A percentile compares a stretch with the other conserved stretches of the same genome.
Evolutionary conservation across 2,113 vertebrate genomes (phyloP).

Genomic region (Pterocles burchelli): DNA sequence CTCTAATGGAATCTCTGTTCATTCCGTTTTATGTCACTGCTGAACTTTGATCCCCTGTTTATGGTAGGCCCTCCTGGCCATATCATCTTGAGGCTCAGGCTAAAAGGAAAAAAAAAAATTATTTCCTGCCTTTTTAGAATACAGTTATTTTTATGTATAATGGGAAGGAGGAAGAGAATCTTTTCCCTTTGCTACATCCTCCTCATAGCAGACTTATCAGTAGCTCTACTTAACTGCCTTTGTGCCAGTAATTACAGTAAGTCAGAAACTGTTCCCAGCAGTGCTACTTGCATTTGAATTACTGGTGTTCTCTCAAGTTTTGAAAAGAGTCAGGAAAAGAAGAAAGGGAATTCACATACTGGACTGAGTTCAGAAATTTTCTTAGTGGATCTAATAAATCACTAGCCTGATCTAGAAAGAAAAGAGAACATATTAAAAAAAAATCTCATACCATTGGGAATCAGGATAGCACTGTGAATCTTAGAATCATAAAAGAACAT

Average conservation of each 20-base stretch:
- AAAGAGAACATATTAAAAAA: background rate
- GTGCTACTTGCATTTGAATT: background rate
- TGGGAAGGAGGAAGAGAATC: background rate
- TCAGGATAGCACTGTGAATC: background rate
- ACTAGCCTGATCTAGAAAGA: background rate
- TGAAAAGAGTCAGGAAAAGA: background rate
- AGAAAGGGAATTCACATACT: background rate
- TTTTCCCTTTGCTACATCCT: background rate
- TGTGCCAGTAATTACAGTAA: slow-evolving; percentile 15
- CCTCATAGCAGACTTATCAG: background rate
- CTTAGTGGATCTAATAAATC: background rate
- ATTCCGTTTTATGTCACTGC: background rate
- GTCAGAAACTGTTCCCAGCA: background rate
- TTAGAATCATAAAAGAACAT: background rate
- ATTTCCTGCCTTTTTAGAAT: background rate
- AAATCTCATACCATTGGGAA: background rate
- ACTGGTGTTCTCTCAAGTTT: background rate
- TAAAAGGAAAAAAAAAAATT: background rate
- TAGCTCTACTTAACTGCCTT: slow-evolving; percentile 3
- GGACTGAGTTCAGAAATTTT: background rate
- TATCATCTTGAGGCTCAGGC: background rate
- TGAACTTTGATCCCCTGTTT: background rate
- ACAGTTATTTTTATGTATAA: background rate
- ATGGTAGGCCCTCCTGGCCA: background rate
- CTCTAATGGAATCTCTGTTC: background rate